Base-by-base conservation (phyloP, 2,113 vertebrate species). In the Zosterops borbonicus region DNA sequence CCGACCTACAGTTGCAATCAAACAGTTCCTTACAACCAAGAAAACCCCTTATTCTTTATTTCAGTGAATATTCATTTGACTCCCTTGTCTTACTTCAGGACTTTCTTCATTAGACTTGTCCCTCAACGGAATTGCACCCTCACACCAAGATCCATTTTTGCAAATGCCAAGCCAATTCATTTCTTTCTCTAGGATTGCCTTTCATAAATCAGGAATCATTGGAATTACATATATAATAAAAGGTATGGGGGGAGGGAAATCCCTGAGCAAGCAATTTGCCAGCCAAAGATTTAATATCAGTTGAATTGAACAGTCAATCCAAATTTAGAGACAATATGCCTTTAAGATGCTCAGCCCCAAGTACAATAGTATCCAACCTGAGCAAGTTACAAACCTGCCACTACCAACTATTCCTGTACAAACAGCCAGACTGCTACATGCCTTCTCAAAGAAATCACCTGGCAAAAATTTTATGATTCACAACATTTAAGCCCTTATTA, bases 401-500 rank as follows among this genome's bases (percentile, higher is more conserved):
- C 60, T 35, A 62, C 22, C 19, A 74, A 55, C 9, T 37, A 35
- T 14, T 76, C 35, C 47, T 59, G 25, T 33, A 83, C 55, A 78
- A 86, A 83, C 19, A 93, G 12, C 15, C 20, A 63, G 19, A 56
- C 17, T 31, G n/a, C 27, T 44, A 37, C 8, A 49, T 13, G 22
- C n/a, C 46, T 91, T 79, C 75, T 63, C 70, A 92, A 41, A 82
- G 17, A 93, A 97, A 62, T 53, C 37, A 33, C 46, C 65, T 87
- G 33, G 73, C 92, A 95, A 92, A 14, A 67, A 69, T 49, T 65
- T 95, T 85, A 75, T 79, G 75, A 94, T 88, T 90, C 59, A 70
- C 9, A 67, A 90, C 27, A 83, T 74, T 85, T 55, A 86, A 77
- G 62, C 29, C 23, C 62, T 95, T 86, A 94, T 74, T 94, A 95